A percentile compares a stretch with the other conserved stretches of the same genome.
Conservation (phyloP, 2,113 vertebrate species). For the Rostratula benghalensis region DNA sequence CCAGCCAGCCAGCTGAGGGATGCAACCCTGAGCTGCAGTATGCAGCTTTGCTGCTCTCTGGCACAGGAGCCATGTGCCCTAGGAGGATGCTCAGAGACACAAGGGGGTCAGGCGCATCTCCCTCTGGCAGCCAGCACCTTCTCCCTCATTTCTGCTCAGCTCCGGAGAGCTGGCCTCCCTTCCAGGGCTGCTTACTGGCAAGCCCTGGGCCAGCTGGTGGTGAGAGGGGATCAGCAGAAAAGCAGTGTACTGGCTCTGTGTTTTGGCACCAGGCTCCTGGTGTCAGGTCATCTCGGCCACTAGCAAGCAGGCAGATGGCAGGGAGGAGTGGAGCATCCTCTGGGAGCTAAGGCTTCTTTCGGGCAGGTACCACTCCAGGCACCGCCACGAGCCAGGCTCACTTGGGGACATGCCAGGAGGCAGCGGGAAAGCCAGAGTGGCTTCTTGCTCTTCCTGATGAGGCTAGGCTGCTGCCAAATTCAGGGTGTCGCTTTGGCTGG, state of each 20-base stretch:
- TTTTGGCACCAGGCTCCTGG: not conserved
- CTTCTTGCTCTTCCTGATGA: not conserved
- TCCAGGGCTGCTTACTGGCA: not conserved
- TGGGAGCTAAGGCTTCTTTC: not conserved
- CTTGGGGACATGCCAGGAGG: not conserved
- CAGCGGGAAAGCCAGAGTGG: not conserved
- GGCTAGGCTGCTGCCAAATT: fast-evolving
- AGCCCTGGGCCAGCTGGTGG: not conserved
- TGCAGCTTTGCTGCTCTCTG: not conserved
- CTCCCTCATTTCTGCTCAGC: not conserved
- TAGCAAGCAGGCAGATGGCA: not conserved
- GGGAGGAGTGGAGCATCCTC: not conserved
- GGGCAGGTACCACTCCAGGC: not conserved
- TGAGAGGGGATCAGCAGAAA: not conserved
- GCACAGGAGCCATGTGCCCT: fast-evolving
- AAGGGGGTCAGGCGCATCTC: not conserved
- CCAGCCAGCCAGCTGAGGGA: not conserved
- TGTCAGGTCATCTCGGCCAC: fast-evolving
- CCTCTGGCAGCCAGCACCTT: not conserved
- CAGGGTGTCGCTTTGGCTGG: not conserved
- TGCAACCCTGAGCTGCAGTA: not conserved
- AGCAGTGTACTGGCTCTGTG: not conserved
- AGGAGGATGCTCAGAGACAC: not conserved
- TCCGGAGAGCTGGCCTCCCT: not conserved
- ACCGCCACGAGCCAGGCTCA: fast-evolving